Evolutionary conservation across 2,113 vertebrate species (phyloP).

Genomic region (Peromyscus polionotus): DNA sequence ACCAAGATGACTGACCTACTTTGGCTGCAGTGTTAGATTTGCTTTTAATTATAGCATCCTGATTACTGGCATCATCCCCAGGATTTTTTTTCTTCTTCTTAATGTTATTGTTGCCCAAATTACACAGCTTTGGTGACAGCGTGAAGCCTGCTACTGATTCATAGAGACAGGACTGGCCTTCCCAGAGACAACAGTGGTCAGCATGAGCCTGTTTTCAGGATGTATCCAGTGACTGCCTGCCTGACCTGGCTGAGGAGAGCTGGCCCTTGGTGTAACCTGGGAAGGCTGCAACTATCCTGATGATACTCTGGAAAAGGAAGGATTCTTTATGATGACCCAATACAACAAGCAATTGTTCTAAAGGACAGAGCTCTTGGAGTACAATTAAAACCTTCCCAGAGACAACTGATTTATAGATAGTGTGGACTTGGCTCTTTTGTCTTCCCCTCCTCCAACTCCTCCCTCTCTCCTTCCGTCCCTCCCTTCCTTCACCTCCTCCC

Average conservation of each 20-base stretch:
- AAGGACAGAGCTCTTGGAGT: not conserved
- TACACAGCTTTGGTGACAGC: slow-evolving; percentile 77
- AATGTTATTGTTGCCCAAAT: slow-evolving; percentile 85
- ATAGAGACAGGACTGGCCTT: slow-evolving; percentile 51
- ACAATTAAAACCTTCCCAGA: not conserved
- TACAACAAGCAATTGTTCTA: not conserved
- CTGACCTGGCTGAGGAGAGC: not conserved
- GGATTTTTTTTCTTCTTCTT: slow-evolving; percentile 78
- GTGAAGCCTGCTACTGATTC: slow-evolving; percentile 78
- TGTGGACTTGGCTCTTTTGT: not conserved
- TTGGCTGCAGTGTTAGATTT: slow-evolving; percentile 84
- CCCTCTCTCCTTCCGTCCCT: not conserved
- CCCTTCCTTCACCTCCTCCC: no score
- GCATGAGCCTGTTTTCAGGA: not conserved
- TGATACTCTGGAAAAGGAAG: not conserved
- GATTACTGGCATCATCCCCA: slow-evolving; percentile 80
- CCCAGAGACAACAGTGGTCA: slow-evolving; percentile 51
- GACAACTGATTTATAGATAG: not conserved
- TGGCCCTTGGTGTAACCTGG: not conserved
- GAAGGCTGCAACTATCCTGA: not conserved
- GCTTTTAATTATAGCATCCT: slow-evolving; percentile 88
- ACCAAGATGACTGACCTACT: slow-evolving; percentile 85
- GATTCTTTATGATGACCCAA: not conserved
- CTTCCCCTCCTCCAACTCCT: not conserved
- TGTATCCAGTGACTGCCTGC: not conserved